A percentile compares a stretch with the other conserved stretches of the same genome.
These are phyloP conservation scores for Gallinago stenura DNA, from an alignment of 2,797 vertebrate species.

Conservation along the genomic window DNA sequence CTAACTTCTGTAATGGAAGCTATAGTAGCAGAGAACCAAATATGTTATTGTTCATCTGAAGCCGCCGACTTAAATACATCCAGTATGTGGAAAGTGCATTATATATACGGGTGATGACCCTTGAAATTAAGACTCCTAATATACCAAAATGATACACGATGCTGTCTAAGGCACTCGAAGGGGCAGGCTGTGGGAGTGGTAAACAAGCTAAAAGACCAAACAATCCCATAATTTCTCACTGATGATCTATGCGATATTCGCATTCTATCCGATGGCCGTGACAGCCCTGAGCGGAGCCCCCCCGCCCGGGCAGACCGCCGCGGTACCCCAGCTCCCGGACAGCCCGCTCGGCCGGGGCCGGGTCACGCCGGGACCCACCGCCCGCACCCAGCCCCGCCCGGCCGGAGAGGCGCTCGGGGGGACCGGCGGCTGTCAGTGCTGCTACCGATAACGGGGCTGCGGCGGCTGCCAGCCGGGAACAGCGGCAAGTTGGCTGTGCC, in stretches of 20 bases:
- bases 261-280: not conserved
- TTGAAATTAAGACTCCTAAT: conserved; percentile 71
- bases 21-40: not conserved
- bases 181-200: not conserved
- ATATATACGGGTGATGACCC: conserved; percentile 37
- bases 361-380: conserved; percentile 12
- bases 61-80: not conserved
- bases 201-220: conserved; percentile 13
- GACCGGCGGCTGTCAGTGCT: not conserved
- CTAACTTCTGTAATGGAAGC: conserved; percentile 20
- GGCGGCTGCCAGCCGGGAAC: not conserved
- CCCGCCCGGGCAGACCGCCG: not conserved
- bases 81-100: not conserved
- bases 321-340: conserved; percentile 31
- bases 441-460: not conserved
- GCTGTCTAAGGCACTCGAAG: not conserved
- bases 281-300: not conserved
- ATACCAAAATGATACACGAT: conserved; percentile 7
- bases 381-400: not conserved
- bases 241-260: not conserved
- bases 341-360: conserved; percentile 38
- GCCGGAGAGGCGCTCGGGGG: too few species aligned
- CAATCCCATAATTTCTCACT: not conserved
- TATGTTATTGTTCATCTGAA: not conserved
- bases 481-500: not conserved